Conservation (phyloP, 2,888 invertebrate genomes). For the Tridacna gigas region DNA sequence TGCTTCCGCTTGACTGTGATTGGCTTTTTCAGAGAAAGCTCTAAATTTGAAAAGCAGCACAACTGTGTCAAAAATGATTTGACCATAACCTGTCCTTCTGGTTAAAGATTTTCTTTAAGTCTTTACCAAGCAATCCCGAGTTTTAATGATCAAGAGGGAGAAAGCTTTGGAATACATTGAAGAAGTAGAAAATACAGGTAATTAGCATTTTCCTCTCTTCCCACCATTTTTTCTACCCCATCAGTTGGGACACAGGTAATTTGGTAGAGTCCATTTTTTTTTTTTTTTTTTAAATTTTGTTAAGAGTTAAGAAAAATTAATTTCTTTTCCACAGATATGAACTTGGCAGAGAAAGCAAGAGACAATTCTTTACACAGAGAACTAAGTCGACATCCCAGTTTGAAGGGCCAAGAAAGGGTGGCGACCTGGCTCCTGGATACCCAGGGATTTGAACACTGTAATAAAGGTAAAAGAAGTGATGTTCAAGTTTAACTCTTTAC, state of each 20-base stretch:
- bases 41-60: too few species aligned
- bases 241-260: too few species aligned
- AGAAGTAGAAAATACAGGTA: not conserved
- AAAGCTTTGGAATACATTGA: too few species aligned
- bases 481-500: too few species aligned
- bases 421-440: constrained; percentile 90
- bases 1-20: too few species aligned
- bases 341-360: constrained; percentile 67
- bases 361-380: constrained; percentile 54
- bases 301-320: not conserved
- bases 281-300: not conserved
- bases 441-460: constrained; percentile 89
- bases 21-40: too few species aligned
- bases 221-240: not conserved
- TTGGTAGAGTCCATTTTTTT: not conserved
- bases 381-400: constrained; percentile 64
- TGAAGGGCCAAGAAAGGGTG: constrained; percentile 78
- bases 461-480: constrained; percentile 78
- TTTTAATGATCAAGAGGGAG: too few species aligned
- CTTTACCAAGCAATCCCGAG: not conserved
- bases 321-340: constrained; percentile 60
- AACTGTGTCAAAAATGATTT: too few species aligned
- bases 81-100: not conserved
- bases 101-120: not conserved
- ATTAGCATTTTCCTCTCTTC: constrained; percentile 1